Evolutionary conservation across 2,797 vertebrate species (phyloP), one percentile per base, ranked within the genome.

Genomic region (Aeoliscus strigatus): DNA sequence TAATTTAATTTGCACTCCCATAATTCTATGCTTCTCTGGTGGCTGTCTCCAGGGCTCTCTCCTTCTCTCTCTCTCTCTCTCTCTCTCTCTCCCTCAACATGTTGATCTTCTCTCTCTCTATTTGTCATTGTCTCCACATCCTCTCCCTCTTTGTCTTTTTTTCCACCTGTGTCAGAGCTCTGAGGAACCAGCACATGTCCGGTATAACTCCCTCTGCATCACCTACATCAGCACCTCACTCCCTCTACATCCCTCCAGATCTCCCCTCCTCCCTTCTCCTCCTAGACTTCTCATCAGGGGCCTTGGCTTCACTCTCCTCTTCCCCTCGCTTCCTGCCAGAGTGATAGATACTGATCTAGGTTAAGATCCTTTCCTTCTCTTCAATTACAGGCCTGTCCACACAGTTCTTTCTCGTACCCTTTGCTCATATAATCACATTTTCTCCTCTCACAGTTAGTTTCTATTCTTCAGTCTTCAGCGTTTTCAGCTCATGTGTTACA

Each of bases 1-100:
- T 88, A 88, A 90, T 89, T 88, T 80, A 86, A 88, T 90, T 90
- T 89, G 74, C 80, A 74, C 85, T 84, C 81, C 79, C 80, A 79
- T 88, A 85, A 87, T 86, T 87, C 86, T 81, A 73, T 74, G 52
- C 78, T 83, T 72, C 83, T 87, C 82, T 80, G 77, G 79, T 81
- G 80, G 71, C 75, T 74, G 76, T 85, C 83, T 80, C 81, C 37
- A 60, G 75, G 79, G 86, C 68, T 67, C 58, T 69, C 65, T 67
- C 68, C 80, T 74, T 75, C 60, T 71, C 26, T 27, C 10, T 27
- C 26, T 27, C 23, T 60, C 36, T 55, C 50, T 53, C 52, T 73
- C 51, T 57, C 51, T 65, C 52, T 36, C 61, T 66, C 53, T 38
- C 51, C 68, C 64, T 73, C 60, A 69, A 71, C 75, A 69, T 79